phyloP scores from a whole-genome alignment of 2,113 vertebrate species.

The Rostratula benghalensis region DNA sequence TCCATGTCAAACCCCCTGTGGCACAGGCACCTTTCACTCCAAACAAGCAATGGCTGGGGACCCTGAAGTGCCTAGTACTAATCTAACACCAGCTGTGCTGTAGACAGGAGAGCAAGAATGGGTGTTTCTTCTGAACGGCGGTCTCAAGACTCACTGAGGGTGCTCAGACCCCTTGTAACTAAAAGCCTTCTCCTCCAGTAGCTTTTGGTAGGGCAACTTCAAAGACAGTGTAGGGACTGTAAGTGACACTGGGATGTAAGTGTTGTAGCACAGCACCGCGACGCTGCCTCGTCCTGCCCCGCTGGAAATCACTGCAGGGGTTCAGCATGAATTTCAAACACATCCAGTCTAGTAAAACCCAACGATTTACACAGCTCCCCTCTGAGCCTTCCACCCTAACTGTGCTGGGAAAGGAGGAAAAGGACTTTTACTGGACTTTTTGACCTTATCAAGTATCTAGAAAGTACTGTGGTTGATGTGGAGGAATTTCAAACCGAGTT shows the following conservation, averaged over 20 bases:
- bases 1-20: not conserved
- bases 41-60: not conserved
- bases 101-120: not conserved
- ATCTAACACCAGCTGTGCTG: not conserved
- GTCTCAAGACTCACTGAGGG: not conserved
- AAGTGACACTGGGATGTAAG: not conserved
- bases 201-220: not conserved
- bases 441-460: not conserved
- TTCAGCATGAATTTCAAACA: not conserved
- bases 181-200: not conserved
- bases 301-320: not conserved
- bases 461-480: accelerated
- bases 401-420: not conserved
- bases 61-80: not conserved
- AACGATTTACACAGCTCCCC: not conserved
- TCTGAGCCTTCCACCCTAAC: not conserved
- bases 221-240: not conserved
- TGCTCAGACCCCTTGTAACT: not conserved
- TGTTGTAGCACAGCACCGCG: not conserved
- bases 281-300: not conserved
- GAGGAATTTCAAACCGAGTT: not conserved
- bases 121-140: not conserved
- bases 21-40: not conserved
- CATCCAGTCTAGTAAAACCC: not conserved
- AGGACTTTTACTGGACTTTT: not conserved